Conservation (phyloP, 2,797 vertebrate species). For the Tachyglossus aculeatus region DNA sequence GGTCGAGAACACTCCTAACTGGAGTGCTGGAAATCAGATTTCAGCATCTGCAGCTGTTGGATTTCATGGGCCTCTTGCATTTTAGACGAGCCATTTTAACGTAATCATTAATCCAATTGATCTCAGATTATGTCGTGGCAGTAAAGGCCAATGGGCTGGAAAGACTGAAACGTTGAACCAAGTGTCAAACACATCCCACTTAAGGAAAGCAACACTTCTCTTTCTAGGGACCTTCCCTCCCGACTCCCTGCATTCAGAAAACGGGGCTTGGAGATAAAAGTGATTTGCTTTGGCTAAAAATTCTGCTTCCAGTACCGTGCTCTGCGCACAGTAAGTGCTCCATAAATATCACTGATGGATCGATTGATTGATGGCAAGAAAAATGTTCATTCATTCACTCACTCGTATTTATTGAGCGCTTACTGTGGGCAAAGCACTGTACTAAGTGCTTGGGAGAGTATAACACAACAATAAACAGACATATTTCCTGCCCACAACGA, state of each 20-base stretch:
- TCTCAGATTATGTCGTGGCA: constrained; percentile 42
- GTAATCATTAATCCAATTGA: constrained; percentile 51
- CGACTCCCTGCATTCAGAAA: too few species aligned
- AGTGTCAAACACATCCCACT: constrained; percentile 58
- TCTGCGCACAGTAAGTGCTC: too few species aligned
- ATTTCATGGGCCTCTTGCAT: constrained; percentile 2
- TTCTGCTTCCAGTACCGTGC: too few species aligned
- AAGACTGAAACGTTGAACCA: constrained; percentile 66
- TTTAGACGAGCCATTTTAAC: constrained; percentile 1
- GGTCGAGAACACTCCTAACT: background rate
- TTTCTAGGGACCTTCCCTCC: constrained; percentile 59
- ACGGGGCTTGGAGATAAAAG: constrained; percentile 57
- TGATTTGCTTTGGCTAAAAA: constrained; percentile 62
- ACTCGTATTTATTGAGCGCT: too few species aligned
- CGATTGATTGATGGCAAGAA: too few species aligned
- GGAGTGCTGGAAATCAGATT: constrained; percentile 1
- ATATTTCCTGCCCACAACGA: too few species aligned
- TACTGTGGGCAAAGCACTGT: too few species aligned
- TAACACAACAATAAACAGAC: too few species aligned
- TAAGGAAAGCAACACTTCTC: constrained; percentile 22
- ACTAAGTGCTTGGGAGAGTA: too few species aligned
- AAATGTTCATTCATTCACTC: too few species aligned
- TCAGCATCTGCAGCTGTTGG: background rate
- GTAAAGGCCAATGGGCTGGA: constrained; percentile 50
- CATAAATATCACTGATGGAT: too few species aligned